Evolutionary conservation across 2,113 vertebrate genomes (phyloP), one percentile per base, ranked within the genome.

Genomic region (Stomatorhinus ivindoensis): DNA sequence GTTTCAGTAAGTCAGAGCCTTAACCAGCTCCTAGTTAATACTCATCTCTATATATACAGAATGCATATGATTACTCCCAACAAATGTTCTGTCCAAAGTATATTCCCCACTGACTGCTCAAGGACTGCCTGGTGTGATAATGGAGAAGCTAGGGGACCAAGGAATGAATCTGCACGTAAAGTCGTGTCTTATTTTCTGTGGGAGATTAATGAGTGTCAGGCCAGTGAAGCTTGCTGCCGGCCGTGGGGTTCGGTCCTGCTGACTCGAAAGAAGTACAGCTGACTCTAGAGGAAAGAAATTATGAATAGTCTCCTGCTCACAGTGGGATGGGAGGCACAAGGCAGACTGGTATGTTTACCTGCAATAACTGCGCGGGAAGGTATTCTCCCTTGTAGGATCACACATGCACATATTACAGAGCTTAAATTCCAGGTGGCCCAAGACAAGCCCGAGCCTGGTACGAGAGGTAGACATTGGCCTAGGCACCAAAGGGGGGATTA

Each of bases 171-270:
- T 6, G 42, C 2, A 31, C 27, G 46, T 17, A 42, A 8, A 76
- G 27, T 31, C 15, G n/a, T 51, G 65, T 69, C 65, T 51, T n/a
- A 7, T 76, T 69, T 69, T 19, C 46, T 69, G 15, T 27, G 27
- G 87, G 42, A 88, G 65, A 88, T 88, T 88, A 55, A 88, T 73
- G 61, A 88, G 17, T 5, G 61, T 47, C 47, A 17, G 39, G 31
- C 65, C 87, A 31, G 44, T 9, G 44, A 76, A 19, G n/a, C 87
- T 42, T 27, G 47, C 65, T 51, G 87, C 46, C 48, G 65, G 65
- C 27, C 65, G 35, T 11, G 27, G 61, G 65, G 9, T 27, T 55
- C 11, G 17, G 44, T 24, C n/a, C 65, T 88, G 87, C 87, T 80
- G 87, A 88, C 58, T 88, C 87, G n/a, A 76, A 76, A 24, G 61